Base-by-base conservation (phyloP, 92 coral and sea anemone species). In the Pocillopora grandis region DNA sequence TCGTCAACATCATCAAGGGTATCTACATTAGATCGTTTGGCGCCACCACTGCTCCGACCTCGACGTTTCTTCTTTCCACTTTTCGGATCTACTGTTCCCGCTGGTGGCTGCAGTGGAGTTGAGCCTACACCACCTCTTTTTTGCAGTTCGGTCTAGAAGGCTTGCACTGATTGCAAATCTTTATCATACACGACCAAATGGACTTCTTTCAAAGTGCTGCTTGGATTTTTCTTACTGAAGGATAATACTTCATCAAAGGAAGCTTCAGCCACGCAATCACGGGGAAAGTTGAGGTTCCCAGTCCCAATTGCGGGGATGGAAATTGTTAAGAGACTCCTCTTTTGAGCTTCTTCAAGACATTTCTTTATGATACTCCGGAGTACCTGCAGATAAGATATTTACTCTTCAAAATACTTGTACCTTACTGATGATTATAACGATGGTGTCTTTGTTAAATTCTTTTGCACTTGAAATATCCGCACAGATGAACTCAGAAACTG, bases 241-340 rank as follows among this genome's bases (percentile, higher is more conserved):
- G 75, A 2, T 23, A 80, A 72, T 1, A 90, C 83, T 76, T 89
- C 94, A 21, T 92, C 94, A 55, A 92, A 92, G 86, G 92, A 90
- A 21, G 78, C 75, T 10, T 82, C 88, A 52, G 95, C 95, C 55
- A 92, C 95, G 0, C 86, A 74, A 60, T 85, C 76, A 55, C 80
- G 87, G 15, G 95, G 98, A 88, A 89, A 94, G 2, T 83, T 74
- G 18, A 92, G 89, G 9, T 85, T 88, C 66, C 98, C 95, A 23
- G 98, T 94, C 37, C 98, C 98, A 72, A 94, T 92, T 60, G 95
- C 98, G 16, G 98, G 98, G 19, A 94, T 87, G 59, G 98, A 91
- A 42, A 94, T 92, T 33, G 85, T 89, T 5, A 83, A 82, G 27
- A 90, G 84, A 10, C 78, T 79, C 83, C 83, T 81, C 33, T 78